Conservation (phyloP, 2,888 invertebrate genomes). For the Ophion ellenae region DNA sequence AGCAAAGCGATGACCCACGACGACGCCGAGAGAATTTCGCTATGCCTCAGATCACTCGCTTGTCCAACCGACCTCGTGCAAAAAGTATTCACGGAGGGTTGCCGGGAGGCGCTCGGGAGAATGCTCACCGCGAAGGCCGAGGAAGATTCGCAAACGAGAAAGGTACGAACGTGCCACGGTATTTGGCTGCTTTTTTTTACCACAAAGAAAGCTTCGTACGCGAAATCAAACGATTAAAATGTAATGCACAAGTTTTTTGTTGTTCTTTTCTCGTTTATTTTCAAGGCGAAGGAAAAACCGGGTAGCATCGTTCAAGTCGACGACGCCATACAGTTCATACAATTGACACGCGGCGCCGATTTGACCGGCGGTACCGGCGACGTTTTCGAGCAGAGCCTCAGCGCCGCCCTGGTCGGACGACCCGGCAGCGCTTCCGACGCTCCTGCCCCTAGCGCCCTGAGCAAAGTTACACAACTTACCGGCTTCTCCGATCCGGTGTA, state of each 20-base stretch:
- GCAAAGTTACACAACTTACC: conserved; percentile 97
- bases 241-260: not conserved
- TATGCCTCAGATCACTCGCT: conserved; percentile 91
- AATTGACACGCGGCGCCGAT: conserved; percentile 88
- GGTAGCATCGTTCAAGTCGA: conserved; percentile 91
- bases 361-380: conserved; percentile 88
- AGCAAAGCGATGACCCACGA: conserved; percentile 96
- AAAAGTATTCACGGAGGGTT: conserved; percentile 89
- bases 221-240: not conserved
- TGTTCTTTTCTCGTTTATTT: conserved; percentile 65
- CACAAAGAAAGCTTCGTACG: not conserved
- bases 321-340: conserved; percentile 93
- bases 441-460: conserved; percentile 86
- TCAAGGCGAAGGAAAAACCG: conserved; percentile 88
- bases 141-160: conserved; percentile 87
- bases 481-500: conserved; percentile 99
- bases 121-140: conserved; percentile 93
- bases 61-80: conserved; percentile 88
- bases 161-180: conserved; percentile 76
- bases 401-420: conserved; percentile 92
- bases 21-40: conserved; percentile 94
- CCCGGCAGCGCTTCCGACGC: conserved; percentile 84
- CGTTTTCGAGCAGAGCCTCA: conserved; percentile 97
- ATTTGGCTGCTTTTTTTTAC: not conserved
- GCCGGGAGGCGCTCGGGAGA: conserved; percentile 90